A percentile compares a stretch with the other conserved stretches of the same genome.
Conservation (phyloP, 2,888 invertebrate genomes). For the Schizaphis graminum region DNA sequence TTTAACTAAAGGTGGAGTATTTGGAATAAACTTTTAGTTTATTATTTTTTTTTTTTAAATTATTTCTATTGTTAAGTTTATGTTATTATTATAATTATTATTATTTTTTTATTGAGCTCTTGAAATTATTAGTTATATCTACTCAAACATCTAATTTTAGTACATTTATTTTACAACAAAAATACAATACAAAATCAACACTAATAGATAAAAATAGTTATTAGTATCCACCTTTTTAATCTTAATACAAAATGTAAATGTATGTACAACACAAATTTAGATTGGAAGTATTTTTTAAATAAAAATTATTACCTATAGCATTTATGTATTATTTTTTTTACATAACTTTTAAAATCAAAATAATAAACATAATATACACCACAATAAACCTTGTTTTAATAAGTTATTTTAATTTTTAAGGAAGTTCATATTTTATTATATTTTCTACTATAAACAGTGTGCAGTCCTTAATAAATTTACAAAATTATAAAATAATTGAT, state of each 20-base stretch:
- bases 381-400: constrained; percentile 12
- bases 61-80: neutral
- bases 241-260: neutral
- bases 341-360: neutral
- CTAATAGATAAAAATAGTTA: constrained; percentile 12
- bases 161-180: neutral
- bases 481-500: constrained; percentile 32
- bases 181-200: constrained; percentile 12
- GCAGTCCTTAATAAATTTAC: constrained; percentile 17
- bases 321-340: constrained; percentile 12
- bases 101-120: neutral
- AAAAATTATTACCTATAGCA: constrained; percentile 7
- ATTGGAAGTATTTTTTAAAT: neutral
- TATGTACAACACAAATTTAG: constrained; percentile 33
- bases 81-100: neutral
- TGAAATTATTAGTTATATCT: neutral
- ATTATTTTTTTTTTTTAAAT: neutral
- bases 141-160: neutral
- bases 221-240: constrained; percentile 8
- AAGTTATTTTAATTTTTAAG: neutral
- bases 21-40: neutral
- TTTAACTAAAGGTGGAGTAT: constrained; percentile 24
- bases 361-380: constrained; percentile 31
- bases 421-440: neutral
- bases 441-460: neutral